These are phyloP conservation scores for Chelonus formosanus DNA, from an alignment of 2,888 invertebrate genomes.

Conservation along the genomic window DNA sequence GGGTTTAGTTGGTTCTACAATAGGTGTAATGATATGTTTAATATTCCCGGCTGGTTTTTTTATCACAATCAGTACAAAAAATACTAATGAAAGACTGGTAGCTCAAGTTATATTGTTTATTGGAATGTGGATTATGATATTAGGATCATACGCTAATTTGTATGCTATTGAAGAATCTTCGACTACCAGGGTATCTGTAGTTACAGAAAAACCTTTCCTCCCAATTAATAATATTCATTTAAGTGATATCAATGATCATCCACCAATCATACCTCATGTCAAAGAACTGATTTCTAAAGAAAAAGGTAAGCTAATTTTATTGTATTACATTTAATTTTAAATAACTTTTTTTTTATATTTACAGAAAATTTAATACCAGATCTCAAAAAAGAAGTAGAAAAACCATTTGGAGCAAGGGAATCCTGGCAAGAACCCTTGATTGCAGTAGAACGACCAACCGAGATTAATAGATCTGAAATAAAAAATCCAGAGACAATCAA, in stretches of 20 bases:
- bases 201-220: constrained; percentile 49
- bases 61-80: constrained; percentile 82
- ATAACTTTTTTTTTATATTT: too few relatives aligned
- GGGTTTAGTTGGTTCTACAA: constrained; percentile 93
- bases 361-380: too few relatives aligned
- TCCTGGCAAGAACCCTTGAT: too few relatives aligned
- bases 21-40: constrained; percentile 91
- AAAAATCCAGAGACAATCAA: too few relatives aligned
- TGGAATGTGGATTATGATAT: constrained; percentile 87
- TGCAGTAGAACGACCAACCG: too few relatives aligned
- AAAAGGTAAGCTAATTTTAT: constrained; percentile 42
- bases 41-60: constrained; percentile 93
- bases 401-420: too few relatives aligned
- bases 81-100: constrained; percentile 82
- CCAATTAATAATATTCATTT: constrained; percentile 56
- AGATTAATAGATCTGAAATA: too few relatives aligned
- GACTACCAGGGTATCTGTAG: constrained; percentile 53
- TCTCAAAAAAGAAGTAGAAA: too few relatives aligned
- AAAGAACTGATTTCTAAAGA: constrained; percentile 40
- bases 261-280: constrained; percentile 41
- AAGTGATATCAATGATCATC: constrained; percentile 49
- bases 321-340: neutral
- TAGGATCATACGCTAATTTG: constrained; percentile 90
- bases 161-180: constrained; percentile 75
- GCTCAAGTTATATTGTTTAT: constrained; percentile 86